Conservation (phyloP, 2,888 invertebrate species). For the Dasysyrphus albostriatus region DNA sequence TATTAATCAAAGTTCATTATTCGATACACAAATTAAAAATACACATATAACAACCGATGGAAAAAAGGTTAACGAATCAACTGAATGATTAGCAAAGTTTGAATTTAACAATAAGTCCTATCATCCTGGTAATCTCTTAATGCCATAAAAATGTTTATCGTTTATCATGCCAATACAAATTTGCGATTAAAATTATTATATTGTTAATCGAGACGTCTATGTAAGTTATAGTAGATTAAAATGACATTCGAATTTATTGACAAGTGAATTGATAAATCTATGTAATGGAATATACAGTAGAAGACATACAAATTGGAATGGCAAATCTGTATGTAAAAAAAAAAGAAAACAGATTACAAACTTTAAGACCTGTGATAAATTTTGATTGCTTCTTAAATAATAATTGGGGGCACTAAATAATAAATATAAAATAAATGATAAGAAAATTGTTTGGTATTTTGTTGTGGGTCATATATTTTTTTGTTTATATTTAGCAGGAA, state of each 20-base stretch:
- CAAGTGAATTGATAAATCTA: not conserved
- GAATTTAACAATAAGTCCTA: not conserved
- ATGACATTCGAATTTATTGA: constrained; percentile 19
- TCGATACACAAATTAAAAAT: not conserved
- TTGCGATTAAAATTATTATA: constrained; percentile 34
- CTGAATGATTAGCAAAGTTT: constrained; percentile 43
- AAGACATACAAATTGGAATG: not conserved
- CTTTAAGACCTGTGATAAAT: not conserved
- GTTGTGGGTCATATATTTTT: not conserved
- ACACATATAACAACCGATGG: constrained; percentile 9
- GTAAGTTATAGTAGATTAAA: constrained; percentile 25
- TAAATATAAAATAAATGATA: not conserved
- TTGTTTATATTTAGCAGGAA: not conserved
- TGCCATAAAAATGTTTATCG: constrained; percentile 38
- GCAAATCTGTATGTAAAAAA: not conserved
- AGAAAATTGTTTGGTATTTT: not conserved
- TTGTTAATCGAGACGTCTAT: constrained; percentile 30
- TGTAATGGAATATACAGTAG: constrained; percentile 16
- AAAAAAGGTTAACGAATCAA: constrained; percentile 24
- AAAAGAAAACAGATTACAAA: not conserved
- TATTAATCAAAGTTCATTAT: not conserved
- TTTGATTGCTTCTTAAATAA: not conserved
- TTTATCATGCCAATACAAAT: constrained; percentile 9
- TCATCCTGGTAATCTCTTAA: constrained; percentile 37
- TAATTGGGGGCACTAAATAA: not conserved